Base-by-base conservation (phyloP, 2,797 vertebrate genomes). In the Semotilus atromaculatus region DNA sequence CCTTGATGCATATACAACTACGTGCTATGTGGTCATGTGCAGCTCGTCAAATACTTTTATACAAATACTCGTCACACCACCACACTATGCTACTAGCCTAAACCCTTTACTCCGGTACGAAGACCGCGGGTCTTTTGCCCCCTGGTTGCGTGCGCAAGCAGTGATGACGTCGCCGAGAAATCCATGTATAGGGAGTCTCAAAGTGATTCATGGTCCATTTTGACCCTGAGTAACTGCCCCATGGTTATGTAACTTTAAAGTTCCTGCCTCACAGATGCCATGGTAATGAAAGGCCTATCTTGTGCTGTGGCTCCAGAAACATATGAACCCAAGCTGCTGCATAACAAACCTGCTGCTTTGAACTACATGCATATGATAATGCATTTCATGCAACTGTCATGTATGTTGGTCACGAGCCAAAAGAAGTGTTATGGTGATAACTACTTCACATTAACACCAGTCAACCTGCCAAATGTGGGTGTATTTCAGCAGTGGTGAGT, bases 311-410 rank as follows among this genome's bases (percentile, higher is more conserved):
- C 5, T 74, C 29, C 21, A 36, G 19, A 55, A 7, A 36, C 73
- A 10, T 55, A 21, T 75, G 21, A 48, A 36, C 29, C 4, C 43
- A 51, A 31, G 8, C 7, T 72, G 7, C 14, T 64, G 13, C 11
- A 31, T 64, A 64, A 64, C 26, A 64, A 64, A 64, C 60, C n/a
- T 64, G 60, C 13, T 48, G 70, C 70, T 72, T 48, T 72, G 40
- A 29, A 43, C 8, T 7, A 26, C 38, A 26, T 72, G 40, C 6
- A 16, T 6, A 21, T 34, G 26, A 34, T 34, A 3, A 34, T 23
- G 8, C 43, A 31, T 9, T 45, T 43, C 11, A n/a, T 14, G 1
- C 16, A 48, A 4, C 3, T 70, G 6, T 4, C 7, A 29, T 16
- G 23, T 14, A 43, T 45, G n/a, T 18, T 48, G 71, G 26, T 19